These are phyloP conservation scores for Drosophila mulleri DNA, from an alignment of 2,888 invertebrate genomes.

Conservation along the genomic window DNA sequence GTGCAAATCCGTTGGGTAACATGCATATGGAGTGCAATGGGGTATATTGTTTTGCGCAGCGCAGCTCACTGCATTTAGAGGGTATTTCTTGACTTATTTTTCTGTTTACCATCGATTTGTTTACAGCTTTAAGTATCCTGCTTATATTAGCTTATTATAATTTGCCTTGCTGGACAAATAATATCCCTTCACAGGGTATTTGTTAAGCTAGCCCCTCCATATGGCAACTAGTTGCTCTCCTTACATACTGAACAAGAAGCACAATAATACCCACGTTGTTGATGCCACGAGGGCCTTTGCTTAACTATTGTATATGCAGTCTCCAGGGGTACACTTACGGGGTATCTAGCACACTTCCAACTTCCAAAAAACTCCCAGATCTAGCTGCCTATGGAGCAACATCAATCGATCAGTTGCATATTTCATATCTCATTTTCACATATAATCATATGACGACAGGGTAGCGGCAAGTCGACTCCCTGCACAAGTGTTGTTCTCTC, in stretches of 20 bases:
- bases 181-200: conserved; percentile 8
- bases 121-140: too few species aligned
- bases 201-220: not conserved
- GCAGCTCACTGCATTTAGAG: not conserved
- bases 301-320: not conserved
- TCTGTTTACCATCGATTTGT: not conserved
- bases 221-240: conserved; percentile 1
- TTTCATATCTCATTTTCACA: not conserved
- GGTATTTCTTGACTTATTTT: not conserved
- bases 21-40: not conserved
- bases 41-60: not conserved
- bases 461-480: not conserved
- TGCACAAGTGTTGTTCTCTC: not conserved
- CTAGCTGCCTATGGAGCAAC: not conserved
- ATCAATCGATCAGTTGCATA: not conserved
- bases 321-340: not conserved
- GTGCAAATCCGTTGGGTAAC: conserved; percentile 31
- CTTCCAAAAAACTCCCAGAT: rapidly evolving
- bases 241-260: not conserved
- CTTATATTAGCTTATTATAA: not conserved
- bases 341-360: not conserved
- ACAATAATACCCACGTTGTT: not conserved
- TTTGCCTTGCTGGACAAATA: not conserved
- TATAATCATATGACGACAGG: not conserved
- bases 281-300: not conserved